Percentiles rank a stretch among this genome's conserved stretches.
Evolutionary conservation across 1,140 invertebrate species (phyloP).

Genomic region (Drosophila subobscura): DNA sequence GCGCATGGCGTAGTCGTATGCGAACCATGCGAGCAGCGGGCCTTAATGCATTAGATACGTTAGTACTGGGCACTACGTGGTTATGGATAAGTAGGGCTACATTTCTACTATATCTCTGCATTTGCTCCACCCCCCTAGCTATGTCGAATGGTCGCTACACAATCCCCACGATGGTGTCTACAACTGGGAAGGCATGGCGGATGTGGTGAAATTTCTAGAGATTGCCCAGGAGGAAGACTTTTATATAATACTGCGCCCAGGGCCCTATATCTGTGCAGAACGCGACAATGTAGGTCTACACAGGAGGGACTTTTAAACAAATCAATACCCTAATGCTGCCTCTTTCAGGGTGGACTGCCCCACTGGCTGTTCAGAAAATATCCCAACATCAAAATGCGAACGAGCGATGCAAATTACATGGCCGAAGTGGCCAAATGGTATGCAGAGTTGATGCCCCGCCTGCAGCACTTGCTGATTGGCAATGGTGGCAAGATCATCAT

Average conservation of each 20-base stretch:
- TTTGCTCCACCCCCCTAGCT: constrained; percentile 84
- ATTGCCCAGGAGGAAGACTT: constrained; percentile 92
- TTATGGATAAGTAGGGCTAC: no score
- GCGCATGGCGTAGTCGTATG: constrained; percentile 93
- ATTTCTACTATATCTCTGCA: background rate
- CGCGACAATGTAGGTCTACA: constrained; percentile 85
- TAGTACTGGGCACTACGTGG: constrained; percentile 73
- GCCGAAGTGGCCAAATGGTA: constrained; percentile 87
- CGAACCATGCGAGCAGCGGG: constrained; percentile 92
- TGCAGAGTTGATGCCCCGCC: constrained; percentile 85
- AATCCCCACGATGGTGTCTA: constrained; percentile 89
- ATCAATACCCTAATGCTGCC: background rate
- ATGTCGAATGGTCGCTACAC: constrained; percentile 97
- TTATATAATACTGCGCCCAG: constrained; percentile 93
- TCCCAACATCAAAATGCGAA: constrained; percentile 88
- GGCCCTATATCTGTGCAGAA: constrained; percentile 97
- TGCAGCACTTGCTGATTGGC: constrained; percentile 86
- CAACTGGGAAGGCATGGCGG: constrained; percentile 91
- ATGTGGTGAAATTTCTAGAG: constrained; percentile 90
- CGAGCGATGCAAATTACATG: constrained; percentile 87
- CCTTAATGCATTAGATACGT: constrained; percentile 95
- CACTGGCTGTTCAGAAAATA: constrained; percentile 90
- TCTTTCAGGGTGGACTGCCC: constrained; percentile 90
- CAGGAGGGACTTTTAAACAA: background rate
- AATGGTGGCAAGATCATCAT: constrained; percentile 93